These are phyloP conservation scores for Thymallus thymallus DNA, from an alignment of 2,113 vertebrate species.

Conservation along the genomic window DNA sequence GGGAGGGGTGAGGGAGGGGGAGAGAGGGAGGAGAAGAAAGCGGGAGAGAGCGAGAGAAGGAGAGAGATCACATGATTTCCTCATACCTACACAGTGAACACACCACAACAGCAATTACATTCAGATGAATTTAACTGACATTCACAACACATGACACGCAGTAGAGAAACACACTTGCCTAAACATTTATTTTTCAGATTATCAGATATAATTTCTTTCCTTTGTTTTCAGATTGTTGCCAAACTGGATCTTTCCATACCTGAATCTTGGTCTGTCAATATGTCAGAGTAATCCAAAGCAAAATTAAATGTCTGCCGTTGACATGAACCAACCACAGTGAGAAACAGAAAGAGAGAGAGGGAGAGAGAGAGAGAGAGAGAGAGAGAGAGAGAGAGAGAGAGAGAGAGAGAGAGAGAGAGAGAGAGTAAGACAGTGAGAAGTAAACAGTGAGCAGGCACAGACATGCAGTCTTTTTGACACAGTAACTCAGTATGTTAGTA, in stretches of 20 bases:
- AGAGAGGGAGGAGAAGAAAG: too few relatives aligned
- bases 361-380: background rate
- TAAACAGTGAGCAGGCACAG: constrained; percentile 19
- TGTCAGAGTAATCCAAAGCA: background rate
- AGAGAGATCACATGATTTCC: background rate
- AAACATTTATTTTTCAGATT: background rate
- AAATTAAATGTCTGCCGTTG: background rate
- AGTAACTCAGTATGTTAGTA: background rate
- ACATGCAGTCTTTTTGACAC: constrained; percentile 21
- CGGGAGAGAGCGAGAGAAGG: background rate
- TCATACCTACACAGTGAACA: too few relatives aligned
- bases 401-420: background rate
- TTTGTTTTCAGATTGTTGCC: background rate
- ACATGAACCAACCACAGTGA: background rate
- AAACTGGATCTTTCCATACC: background rate
- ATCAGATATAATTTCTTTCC: background rate
- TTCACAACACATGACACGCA: background rate
- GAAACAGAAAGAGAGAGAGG: background rate
- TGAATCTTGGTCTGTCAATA: background rate
- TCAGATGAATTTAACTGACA: background rate
- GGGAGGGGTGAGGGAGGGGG: too few relatives aligned
- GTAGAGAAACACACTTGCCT: background rate
- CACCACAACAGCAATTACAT: background rate
- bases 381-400: constrained; percentile 6
- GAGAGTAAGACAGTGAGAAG: background rate